phyloP scores from a whole-genome alignment of 2,888 invertebrate species.

The Hypena proboscidalis region DNA sequence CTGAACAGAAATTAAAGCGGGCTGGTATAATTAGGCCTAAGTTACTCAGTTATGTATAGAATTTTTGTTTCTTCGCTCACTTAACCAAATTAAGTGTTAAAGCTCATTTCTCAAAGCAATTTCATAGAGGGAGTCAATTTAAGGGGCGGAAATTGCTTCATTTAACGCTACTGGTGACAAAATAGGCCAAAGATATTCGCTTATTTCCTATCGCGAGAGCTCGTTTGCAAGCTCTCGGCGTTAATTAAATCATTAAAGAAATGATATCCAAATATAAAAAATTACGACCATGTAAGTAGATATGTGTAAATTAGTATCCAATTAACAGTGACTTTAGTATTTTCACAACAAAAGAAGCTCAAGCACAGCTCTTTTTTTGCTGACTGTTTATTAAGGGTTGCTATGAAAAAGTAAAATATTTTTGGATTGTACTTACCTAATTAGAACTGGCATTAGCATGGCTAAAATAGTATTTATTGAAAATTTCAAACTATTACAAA shows the following conservation, averaged over 20 bases:
- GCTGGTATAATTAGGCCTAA: constrained; percentile 33
- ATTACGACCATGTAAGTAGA: no score
- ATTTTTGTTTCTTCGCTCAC: constrained; percentile 54
- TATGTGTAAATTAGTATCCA: no score
- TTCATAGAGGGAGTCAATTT: constrained; percentile 64
- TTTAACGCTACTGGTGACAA: constrained; percentile 63
- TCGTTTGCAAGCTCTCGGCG: constrained; percentile 21
- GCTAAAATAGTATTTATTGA: no score
- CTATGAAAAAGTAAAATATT: no score
- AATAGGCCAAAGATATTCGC: constrained; percentile 53
- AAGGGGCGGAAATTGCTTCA: constrained; percentile 68
- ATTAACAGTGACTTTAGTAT: no score
- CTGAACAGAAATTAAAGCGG: constrained; percentile 23
- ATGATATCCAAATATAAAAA: constrained; percentile 8
- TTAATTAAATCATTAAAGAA: constrained; percentile 26
- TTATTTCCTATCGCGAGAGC: constrained; percentile 44
- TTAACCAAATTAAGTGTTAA: constrained; percentile 59
- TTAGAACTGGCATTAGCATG: no score
- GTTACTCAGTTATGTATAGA: constrained; percentile 32
- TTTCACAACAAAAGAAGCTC: no score
- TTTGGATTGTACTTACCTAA: no score
- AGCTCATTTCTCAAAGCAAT: constrained; percentile 60
- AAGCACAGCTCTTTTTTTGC: no score
- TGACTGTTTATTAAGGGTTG: no score
- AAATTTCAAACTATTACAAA: no score